Evolutionary conservation across 2,888 invertebrate species (phyloP).

Genomic region (Celastrina argiolus): DNA sequence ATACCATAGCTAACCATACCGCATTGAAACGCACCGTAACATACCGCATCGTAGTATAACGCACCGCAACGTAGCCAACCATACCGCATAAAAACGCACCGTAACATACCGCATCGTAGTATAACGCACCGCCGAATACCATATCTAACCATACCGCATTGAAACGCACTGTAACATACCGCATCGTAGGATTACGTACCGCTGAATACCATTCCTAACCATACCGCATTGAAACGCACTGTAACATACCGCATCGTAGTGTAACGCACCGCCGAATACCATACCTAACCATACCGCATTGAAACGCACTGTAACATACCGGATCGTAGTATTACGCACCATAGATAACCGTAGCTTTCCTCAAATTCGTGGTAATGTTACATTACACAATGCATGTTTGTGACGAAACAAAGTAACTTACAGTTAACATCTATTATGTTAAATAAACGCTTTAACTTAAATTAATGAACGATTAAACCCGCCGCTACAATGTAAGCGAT

Average conservation of each 20-base stretch:
- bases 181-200: not conserved
- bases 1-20: not conserved
- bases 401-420: constrained; percentile 22
- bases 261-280: not conserved
- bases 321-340: not conserved
- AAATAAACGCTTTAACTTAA: constrained; percentile 25
- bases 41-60: not conserved
- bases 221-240: not conserved
- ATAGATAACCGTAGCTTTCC: not conserved
- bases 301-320: not conserved
- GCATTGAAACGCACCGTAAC: not conserved
- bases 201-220: not conserved
- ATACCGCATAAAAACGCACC: too few species aligned
- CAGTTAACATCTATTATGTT: constrained; percentile 18
- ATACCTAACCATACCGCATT: not conserved
- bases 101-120: not conserved
- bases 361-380: not conserved
- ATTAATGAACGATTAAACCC: constrained; percentile 23
- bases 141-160: not conserved
- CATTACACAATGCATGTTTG: constrained; percentile 2
- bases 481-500: not conserved
- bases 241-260: not conserved
- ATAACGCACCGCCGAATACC: not conserved
- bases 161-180: not conserved
- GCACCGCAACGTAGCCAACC: not conserved